Evolutionary conservation across 2,888 invertebrate species (phyloP), one percentile per base, ranked within the genome.

Genomic region (Luffia ferchaultella): DNA sequence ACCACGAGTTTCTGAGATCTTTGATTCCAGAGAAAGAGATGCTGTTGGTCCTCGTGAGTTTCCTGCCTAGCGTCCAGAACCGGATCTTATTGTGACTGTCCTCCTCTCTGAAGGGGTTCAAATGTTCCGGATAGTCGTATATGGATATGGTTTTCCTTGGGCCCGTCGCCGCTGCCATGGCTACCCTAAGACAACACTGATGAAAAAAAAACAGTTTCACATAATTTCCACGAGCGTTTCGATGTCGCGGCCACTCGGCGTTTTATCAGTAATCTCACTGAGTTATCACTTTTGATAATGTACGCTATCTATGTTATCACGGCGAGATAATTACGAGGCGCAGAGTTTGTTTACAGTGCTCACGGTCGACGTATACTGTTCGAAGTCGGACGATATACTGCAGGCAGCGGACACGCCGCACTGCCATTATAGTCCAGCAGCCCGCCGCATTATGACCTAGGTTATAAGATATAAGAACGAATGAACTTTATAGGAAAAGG

Each of bases 31-130:
- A 77, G 58, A 88, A 82, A 46, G 80, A 87, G 64, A 90, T 90
- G 67, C 90, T 89, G 65, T 86, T 87, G 2, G 86, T 85, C 53
- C 87, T 73, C 52, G 63, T 72, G 44, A 85, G 75, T 61, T 85
- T 86, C 58, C 75, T 77, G 44, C 86, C 85, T 19, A 87, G 72
- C 17, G 85, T 85, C 88, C 87, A 88, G 67, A 89, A 89, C 50
- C 87, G 70, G 55, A 88, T 78, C 61, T 86, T 86, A 62, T 85
- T 87, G 63, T 88, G 88, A 65, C 88, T 86, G 57, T 87, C 87
- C 50, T 89, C 89, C 60, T 91, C 91, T 56, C 87, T 87, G 69
- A 92, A 92, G 18, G 92, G 92, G 73, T 92, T 92, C 56, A 92
- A 78, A 68, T 91, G 90, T 64, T 91, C 91, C 45, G 92, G 92